These are phyloP conservation scores for Scylla paramamosain DNA, from an alignment of 1,140 invertebrate genomes.

Conservation along the genomic window DNA sequence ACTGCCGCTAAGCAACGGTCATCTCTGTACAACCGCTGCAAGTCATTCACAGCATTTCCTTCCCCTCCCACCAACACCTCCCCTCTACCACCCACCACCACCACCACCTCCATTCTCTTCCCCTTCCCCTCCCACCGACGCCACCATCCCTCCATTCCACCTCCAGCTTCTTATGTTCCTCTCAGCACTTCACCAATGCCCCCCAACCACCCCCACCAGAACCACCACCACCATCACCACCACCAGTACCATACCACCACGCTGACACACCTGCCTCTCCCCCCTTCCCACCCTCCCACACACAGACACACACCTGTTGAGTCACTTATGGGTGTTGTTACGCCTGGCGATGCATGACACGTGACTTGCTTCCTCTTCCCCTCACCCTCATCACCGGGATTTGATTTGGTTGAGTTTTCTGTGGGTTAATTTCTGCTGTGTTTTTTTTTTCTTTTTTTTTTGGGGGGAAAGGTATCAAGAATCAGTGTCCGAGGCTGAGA, in stretches of 20 bases:
- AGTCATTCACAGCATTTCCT: conserved; percentile 1
- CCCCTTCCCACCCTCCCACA: neutral
- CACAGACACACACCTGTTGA: neutral
- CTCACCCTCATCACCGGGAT: neutral
- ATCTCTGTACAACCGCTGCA: neutral
- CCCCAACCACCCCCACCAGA: neutral
- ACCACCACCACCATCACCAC: too few species aligned
- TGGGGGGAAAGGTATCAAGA: too few species aligned
- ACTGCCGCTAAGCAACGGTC: neutral
- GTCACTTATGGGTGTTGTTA: neutral
- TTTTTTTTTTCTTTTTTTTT: too few species aligned
- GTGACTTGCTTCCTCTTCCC: neutral
- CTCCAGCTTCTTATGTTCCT: neutral
- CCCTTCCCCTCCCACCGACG: neutral
- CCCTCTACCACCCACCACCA: neutral
- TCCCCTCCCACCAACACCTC: neutral
- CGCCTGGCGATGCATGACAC: neutral
- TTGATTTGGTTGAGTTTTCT: too few species aligned
- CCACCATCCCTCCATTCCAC: neutral
- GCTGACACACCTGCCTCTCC: neutral
- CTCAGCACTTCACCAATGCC: neutral
- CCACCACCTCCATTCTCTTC: too few species aligned
- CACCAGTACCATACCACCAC: neutral
- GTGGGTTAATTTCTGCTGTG: too few species aligned
- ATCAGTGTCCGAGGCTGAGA: too few species aligned